Conservation (phyloP, 2,797 vertebrate genomes). For the Falco peregrinus region DNA sequence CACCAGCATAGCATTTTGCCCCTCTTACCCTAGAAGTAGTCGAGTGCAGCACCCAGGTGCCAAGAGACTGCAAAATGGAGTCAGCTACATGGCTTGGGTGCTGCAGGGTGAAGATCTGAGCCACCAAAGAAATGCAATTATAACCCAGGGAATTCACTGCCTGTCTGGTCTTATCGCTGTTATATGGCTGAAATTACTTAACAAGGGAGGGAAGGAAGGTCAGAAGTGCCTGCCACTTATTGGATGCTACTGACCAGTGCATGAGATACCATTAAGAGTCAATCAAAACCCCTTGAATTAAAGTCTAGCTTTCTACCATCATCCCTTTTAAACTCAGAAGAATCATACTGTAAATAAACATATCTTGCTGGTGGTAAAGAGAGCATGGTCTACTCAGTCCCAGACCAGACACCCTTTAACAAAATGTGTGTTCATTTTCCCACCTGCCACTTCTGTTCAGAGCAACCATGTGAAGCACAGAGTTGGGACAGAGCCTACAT, state of each 20-base stretch:
- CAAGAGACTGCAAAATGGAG: neutral
- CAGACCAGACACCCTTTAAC: constrained; percentile 26
- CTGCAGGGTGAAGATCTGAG: neutral
- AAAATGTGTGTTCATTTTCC: constrained; percentile 11
- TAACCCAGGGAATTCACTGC: constrained; percentile 37
- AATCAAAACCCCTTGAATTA: constrained; percentile 33
- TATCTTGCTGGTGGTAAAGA: constrained; percentile 35
- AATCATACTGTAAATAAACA: constrained; percentile 36
- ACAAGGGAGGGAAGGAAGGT: constrained; percentile 36
- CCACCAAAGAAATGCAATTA: constrained; percentile 33
- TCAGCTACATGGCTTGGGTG: neutral
- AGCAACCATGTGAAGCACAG: neutral
- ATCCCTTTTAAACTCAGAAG: constrained; percentile 46
- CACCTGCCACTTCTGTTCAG: constrained; percentile 49
- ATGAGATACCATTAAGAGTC: constrained; percentile 31
- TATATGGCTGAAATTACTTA: constrained; percentile 29
- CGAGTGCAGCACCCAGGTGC: neutral
- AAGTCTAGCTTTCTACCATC: neutral
- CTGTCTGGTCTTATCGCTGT: constrained; percentile 4
- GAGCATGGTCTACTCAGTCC: neutral
- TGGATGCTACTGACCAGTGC: constrained; percentile 6
- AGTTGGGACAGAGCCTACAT: neutral
- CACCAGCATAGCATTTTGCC: neutral
- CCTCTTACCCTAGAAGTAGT: neutral
- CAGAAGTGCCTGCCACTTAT: constrained; percentile 17